These are phyloP conservation scores for Lepidonotus clava DNA, from an alignment of 2,888 invertebrate genomes.

Conservation along the genomic window DNA sequence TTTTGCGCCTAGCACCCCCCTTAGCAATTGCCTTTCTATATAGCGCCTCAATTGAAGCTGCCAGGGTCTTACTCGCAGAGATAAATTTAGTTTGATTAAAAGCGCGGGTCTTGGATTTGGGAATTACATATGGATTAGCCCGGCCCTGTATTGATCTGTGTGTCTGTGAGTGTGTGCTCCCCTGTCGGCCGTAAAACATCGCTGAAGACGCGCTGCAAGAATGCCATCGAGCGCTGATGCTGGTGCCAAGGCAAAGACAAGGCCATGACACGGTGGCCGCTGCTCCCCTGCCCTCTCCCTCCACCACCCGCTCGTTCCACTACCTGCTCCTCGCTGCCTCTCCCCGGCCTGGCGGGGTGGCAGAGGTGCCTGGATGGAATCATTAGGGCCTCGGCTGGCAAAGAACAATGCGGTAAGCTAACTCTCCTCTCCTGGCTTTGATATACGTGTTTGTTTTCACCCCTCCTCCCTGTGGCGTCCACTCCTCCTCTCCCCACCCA, in stretches of 20 bases:
- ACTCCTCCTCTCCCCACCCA: not conserved
- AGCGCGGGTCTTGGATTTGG: not conserved
- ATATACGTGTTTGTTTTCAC: constrained; percentile 20
- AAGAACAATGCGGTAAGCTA: constrained; percentile 47
- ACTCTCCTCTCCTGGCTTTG: constrained; percentile 39
- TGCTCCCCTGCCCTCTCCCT: not conserved
- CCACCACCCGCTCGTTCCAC: not conserved
- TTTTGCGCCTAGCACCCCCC: not conserved
- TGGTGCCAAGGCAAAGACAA: not conserved
- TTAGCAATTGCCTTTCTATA: constrained; percentile 10
- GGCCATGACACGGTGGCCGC: not conserved
- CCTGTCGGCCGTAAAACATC: constrained; percentile 2
- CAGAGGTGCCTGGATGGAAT: constrained; percentile 38
- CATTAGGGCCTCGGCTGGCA: constrained; percentile 18
- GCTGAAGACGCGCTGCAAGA: constrained; percentile 47
- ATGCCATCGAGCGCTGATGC: constrained; percentile 39
- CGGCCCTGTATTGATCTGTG: not conserved
- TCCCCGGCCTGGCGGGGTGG: not conserved
- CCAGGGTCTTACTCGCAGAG: not conserved
- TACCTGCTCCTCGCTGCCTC: not conserved
- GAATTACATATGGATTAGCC: constrained; percentile 51
- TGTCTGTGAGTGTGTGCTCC: too few relatives aligned
- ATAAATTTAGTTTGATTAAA: constrained; percentile 36
- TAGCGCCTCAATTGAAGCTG: not conserved
- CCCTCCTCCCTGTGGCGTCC: not conserved